Evolutionary conservation across 2,888 invertebrate genomes (phyloP), one percentile per base, ranked within the genome.

Genomic region (Gymnocheta viridis): DNA sequence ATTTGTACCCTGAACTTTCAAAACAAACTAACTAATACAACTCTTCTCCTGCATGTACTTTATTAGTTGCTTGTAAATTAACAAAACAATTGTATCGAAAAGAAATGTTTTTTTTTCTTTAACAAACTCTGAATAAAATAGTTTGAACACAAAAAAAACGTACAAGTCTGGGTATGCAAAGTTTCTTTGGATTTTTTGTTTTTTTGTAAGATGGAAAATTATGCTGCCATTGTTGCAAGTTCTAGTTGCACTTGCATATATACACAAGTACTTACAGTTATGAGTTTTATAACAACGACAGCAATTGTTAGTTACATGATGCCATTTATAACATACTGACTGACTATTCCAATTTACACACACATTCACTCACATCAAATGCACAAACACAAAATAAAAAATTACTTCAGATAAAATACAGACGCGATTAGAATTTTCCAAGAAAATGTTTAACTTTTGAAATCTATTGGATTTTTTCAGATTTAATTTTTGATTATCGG

Each of bases 61-160:
- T 27, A 49, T 49, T 27, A 35, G 56, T 56, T 67, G 32, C 5
- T 47, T 58, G 47, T 49, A 77, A 77, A 77, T 67, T 58, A 77
- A 77, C 67, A 77, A 58, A 77, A 77, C 67, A 77, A 58, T 56
- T 66, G 74, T 58, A 47, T 67, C 19, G 58, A 77, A 77, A 51
- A 49, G 54, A 58, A 60, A 58, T 60, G 38, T 14, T 32, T 44
- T 66, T 76, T 44, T 35, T 74, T 10, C 2, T 3, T 32, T n/a
- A 17, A 6, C 0, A 27, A 41, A 51, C 10, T 9, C 14, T 14
- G n/a, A 38, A 44, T 5, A 19, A 62, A 62, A 17, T 49, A 38
- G 44, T 66, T 54, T 38, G 2, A 56, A 24, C 22, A 22, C 32
- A 54, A 44, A 64, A 64, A 19, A 44, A 62, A 62, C 24, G 2